Evolutionary conservation across 2,113 vertebrate species (phyloP).

Genomic region (Hipposideros armiger): DNA sequence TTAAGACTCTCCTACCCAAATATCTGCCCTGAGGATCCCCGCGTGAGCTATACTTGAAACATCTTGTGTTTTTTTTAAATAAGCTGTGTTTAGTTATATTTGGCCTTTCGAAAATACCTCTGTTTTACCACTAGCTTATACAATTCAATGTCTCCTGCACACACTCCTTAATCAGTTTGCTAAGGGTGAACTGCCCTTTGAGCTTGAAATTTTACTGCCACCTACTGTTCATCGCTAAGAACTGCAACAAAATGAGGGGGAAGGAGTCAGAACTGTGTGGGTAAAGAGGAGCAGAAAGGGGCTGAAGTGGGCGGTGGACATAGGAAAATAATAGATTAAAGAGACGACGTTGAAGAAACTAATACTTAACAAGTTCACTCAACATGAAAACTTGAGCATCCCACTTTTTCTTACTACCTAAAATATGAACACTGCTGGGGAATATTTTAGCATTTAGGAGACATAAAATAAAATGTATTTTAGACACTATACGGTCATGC

Average conservation of each 20-base stretch:
- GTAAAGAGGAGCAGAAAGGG: not conserved
- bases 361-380: not conserved
- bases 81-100: not conserved
- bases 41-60: not conserved
- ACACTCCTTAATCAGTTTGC: not conserved
- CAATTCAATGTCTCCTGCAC: not conserved
- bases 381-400: not conserved
- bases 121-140: not conserved
- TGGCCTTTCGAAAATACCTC: not conserved
- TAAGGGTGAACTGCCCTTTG: not conserved
- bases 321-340: not conserved
- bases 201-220: conserved; percentile 85
- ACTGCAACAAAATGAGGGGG: conserved; percentile 56
- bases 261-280: not conserved
- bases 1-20: not conserved
- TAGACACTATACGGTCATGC: not conserved
- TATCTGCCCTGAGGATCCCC: not conserved
- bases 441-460: not conserved
- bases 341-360: not conserved
- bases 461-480: not conserved
- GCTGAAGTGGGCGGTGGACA: not conserved
- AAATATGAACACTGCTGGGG: not conserved
- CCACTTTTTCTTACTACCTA: not conserved
- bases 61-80: not conserved
- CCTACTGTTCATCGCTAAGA: conserved; percentile 80